Base-by-base conservation (phyloP, 1,140 invertebrate species). In the Macrotrachela quadricornifera region DNA sequence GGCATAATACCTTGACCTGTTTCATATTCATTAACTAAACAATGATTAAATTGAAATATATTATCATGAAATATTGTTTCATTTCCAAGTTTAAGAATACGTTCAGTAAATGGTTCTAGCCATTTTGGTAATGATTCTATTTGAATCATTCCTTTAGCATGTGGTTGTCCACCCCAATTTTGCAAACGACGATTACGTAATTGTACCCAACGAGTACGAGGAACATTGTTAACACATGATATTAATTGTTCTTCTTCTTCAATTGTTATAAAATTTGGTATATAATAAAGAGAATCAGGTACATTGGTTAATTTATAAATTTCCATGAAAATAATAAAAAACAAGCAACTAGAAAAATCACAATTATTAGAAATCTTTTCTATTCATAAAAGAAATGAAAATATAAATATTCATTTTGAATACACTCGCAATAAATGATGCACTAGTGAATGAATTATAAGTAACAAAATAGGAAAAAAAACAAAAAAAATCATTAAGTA, bases 191-290 rank as follows among this genome's bases (percentile, higher is more conserved):
- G 74, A 65, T 92, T 81, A 17, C 79, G 79, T 36, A 97, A 72
- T 64, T 85, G 81, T 6, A 84, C 90, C 91, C 91, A 97, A 70
- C 92, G 92, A 39, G 90, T 86, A 66, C 85, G 82, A 10, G 91
- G 88, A 18, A 77, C 78, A 46, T 70, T 69, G 63, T 87, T 80
- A 13, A 95, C 78, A 50, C 70, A 60, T 36, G 67, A 57, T 16
- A 76, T 50, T 54, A 95, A 76, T 30, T 72, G 63, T 42, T 72
- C 64, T 68, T 95, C 90, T 67, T 95, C 85, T 55, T 77, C 74
- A 59, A 74, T 67, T 8, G 77, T 80, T 55, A 96, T 82, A 64
- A 91, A 95, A 63, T 94, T 78, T 13, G 85, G 82, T 69, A 96
- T 77, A 67, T 95, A 96, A 68, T 77, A 82, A 14, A 81, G 77